Base-by-base conservation (phyloP, 2,888 invertebrate genomes). In the Oxytorus armatus region DNA sequence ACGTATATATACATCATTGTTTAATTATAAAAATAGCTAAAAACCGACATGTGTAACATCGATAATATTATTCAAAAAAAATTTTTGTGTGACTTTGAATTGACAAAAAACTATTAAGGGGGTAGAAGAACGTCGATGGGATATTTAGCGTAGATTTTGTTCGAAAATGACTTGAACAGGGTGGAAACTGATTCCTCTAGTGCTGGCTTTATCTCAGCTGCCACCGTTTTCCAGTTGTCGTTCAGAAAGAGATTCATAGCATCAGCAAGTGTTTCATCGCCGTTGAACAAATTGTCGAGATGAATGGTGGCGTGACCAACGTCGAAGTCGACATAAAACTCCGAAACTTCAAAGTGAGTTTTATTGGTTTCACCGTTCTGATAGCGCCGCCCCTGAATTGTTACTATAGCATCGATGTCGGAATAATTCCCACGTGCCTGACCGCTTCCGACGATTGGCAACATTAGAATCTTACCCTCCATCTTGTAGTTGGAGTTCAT, bases 171-270 rank as follows among this genome's bases (percentile, higher is more conserved):
- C 84, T 94, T 94, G 81, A 95, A 92, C 8, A 95, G 92, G 8
- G 92, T 92, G 0, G 93, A 93, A 55, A 95, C 92, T 0, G 94
- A 93, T 70, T 94, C 94, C 88, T 96, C 95, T 87, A 97, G 92
- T 0, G 95, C 94, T 0, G 94, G 95, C 85, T 95, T 95, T 3
- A 97, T 93, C 86, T 96, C 96, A 29, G 94, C 94, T 0, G 95
- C 93, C 0, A 97, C 93, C 33, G 93, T 93, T 85, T 94, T 93
- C 96, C 96, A 96, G 89, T 96, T 96, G 57, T 96, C 95, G 87
- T 96, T 96, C 21, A 97, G 90, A 88, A 96, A 96, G 33, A 93
- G 90, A 89, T 96, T 96, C 95, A 96, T 95, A 1, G 95, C 94
- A 18, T 94, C 93, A 29, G 96, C 96, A 93, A 91, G 84, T 0